Percentiles rank a stretch among this genome's conserved stretches.
Evolutionary conservation across 2,113 vertebrate species (phyloP).

Genomic region (Osmerus eperlanus): DNA sequence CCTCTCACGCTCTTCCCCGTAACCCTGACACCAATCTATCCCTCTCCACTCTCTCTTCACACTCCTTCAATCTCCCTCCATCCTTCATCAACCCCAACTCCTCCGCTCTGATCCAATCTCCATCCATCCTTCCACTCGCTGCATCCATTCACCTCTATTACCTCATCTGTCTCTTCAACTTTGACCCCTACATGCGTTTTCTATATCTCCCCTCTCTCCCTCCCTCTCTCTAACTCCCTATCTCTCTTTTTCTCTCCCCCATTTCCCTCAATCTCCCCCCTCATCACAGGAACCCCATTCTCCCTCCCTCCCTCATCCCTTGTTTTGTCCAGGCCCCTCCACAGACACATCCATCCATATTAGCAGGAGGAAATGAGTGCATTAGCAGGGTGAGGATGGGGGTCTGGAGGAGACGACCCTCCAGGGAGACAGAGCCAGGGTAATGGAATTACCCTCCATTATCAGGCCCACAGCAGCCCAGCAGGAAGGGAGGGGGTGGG

Average conservation of each 20-base stretch:
- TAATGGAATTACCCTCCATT: constrained; percentile 55
- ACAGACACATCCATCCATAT: constrained; percentile 47
- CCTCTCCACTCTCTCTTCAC: background rate
- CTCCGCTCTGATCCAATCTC: background rate
- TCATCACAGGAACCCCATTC: constrained; percentile 4
- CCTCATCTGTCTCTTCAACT: background rate
- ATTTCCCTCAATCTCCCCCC: constrained; percentile 1
- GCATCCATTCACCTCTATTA: background rate
- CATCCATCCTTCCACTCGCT: background rate
- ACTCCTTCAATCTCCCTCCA: background rate
- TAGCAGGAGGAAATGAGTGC: constrained; percentile 47
- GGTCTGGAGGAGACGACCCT: constrained; percentile 32
- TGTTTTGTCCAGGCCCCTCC: background rate
- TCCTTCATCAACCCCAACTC: background rate
- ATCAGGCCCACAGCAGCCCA: constrained; percentile 40
- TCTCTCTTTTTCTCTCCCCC: background rate
- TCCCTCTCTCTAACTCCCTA: background rate
- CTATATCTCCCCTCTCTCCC: background rate
- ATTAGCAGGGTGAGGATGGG: constrained; percentile 39
- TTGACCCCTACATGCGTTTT: background rate
- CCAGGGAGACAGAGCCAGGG: constrained; percentile 30
- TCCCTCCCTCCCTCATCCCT: background rate
- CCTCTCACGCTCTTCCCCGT: background rate
- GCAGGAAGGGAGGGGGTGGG: constrained; percentile 14
- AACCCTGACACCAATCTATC: background rate